Conservation (phyloP, 2,113 vertebrate species). For the Ciconia stormi region DNA sequence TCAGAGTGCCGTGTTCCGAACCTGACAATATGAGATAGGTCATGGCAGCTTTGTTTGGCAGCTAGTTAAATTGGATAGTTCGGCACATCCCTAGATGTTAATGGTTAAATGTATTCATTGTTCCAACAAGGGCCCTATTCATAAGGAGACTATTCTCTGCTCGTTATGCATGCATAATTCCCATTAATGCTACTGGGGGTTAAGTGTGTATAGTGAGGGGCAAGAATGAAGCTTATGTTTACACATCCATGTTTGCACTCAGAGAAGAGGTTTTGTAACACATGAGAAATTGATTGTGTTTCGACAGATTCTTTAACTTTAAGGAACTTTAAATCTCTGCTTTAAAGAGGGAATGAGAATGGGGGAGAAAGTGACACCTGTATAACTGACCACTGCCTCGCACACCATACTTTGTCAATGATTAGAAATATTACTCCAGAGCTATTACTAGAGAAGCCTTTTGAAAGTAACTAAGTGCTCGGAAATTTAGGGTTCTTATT, state of each 20-base stretch:
- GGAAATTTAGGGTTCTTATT: neutral
- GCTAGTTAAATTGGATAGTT: slow-evolving; percentile 54
- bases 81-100: slow-evolving; percentile 55
- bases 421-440: neutral
- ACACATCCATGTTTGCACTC: neutral
- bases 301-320: neutral
- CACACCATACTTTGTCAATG: neutral
- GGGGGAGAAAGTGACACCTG: neutral
- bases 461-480: neutral
- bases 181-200: slow-evolving; percentile 51
- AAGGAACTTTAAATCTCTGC: neutral
- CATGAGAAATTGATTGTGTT: neutral
- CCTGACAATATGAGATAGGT: neutral
- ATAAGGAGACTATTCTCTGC: slow-evolving; percentile 29
- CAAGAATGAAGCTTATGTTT: neutral
- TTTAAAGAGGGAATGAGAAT: neutral
- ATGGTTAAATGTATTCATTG: slow-evolving; percentile 62
- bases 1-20: neutral
- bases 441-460: neutral
- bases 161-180: slow-evolving; percentile 70
- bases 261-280: neutral
- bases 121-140: slow-evolving; percentile 69
- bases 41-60: slow-evolving; percentile 42
- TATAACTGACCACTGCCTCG: neutral
- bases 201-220: neutral